Evolutionary conservation across 2,797 vertebrate species (phyloP), one percentile per base, ranked within the genome.

Genomic region (Adrianichthys oophorus): DNA sequence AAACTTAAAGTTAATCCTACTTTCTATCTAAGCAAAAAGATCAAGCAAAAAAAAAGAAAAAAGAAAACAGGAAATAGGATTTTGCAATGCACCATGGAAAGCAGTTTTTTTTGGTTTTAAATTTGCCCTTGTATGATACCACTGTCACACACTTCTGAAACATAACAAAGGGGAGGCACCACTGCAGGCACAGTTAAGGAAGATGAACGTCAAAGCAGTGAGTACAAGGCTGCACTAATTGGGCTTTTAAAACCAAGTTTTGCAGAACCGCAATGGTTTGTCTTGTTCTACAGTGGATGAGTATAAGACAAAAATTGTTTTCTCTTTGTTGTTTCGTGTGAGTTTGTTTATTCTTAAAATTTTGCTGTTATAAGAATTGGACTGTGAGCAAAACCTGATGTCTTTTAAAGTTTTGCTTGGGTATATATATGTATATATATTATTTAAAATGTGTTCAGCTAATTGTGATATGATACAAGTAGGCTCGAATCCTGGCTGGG

Each of bases 181-280:
- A 59, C 17, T 68, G 64, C 50, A 52, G 58, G n/a, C 73, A 52
- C 59, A 55, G 59, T 70, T 82, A 56, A 70, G 65, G 44, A 78
- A 89, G 82, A 91, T 89, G 83, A 89, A 90, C 90, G 85, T 79
- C 76, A 79, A 78, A 75, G 60, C 76, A 83, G 78, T 21, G 3
- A 21, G 2, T 82, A 82, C 81, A 84, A 86, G 70, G 78, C 77
- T 70, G 58, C 83, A 85, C 87, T 91, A 91, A 91, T 91, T 92
- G 87, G 84, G 66, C 78, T 74, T 89, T 85, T 85, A 86, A 80
- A 87, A 76, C 80, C 67, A 76, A 62, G 40, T 74, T 75, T 62
- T 59, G 70, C 49, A 59, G 75, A 74, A 67, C 41, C 76, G 62
- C 78, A 75, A 57, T 51, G 44, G 71, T 64, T 55, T 82, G 74